Conservation (phyloP, 2,888 invertebrate genomes). For the Phytoseiulus persimilis region DNA sequence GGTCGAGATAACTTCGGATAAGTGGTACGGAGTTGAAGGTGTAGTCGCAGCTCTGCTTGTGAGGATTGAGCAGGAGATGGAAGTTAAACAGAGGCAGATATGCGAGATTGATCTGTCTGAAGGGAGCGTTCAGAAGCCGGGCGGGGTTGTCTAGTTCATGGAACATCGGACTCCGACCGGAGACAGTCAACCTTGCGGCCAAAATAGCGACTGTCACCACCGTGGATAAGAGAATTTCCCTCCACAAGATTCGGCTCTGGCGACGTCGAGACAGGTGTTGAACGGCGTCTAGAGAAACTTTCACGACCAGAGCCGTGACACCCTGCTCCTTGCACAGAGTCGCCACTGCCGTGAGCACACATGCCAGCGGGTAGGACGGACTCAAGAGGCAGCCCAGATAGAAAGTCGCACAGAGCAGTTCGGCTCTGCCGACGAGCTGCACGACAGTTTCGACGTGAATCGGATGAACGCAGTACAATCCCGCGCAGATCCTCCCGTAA, state of each 20-base stretch:
- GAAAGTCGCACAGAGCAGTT: slow-evolving; percentile 15
- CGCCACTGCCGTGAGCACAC: neutral
- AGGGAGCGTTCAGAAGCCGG: neutral
- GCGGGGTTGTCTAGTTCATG: slow-evolving; percentile 30
- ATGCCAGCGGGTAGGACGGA: neutral
- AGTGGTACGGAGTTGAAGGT: slow-evolving; percentile 13
- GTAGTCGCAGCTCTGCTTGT: slow-evolving; percentile 27
- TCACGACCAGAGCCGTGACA: slow-evolving; percentile 17
- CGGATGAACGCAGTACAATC: slow-evolving; percentile 11
- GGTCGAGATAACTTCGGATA: neutral
- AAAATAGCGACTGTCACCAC: neutral
- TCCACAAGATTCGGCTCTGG: neutral
- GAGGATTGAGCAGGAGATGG: slow-evolving; percentile 9
- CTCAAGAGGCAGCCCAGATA: neutral
- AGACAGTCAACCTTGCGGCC: neutral
- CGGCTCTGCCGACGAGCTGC: slow-evolving; percentile 22
- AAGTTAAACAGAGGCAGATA: slow-evolving; percentile 11
- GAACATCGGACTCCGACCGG: neutral
- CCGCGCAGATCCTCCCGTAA: neutral
- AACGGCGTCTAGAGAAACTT: neutral
- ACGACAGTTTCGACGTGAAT: slow-evolving; percentile 17
- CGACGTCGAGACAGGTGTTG: neutral
- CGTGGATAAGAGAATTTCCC: neutral
- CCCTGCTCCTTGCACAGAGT: slow-evolving; percentile 24
- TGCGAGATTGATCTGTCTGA: slow-evolving; percentile 27